Percentiles rank a stretch among this genome's conserved stretches.
These are phyloP conservation scores for Catharus ustulatus DNA, from an alignment of 2,797 vertebrate genomes.

Conservation along the genomic window DNA sequence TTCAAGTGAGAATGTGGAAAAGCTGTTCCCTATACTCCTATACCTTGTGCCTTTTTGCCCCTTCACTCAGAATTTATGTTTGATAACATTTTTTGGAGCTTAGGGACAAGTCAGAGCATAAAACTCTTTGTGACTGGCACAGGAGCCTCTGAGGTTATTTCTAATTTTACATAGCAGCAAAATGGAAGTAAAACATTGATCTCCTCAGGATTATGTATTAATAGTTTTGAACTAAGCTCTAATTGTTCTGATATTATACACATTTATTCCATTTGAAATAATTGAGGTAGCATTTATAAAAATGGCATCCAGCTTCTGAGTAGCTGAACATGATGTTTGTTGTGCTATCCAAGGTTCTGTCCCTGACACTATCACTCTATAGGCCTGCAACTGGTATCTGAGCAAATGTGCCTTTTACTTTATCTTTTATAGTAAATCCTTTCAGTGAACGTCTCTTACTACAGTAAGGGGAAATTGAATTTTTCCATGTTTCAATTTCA, in stretches of 20 bases:
- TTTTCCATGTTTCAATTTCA: not conserved
- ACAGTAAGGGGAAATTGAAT: not conserved
- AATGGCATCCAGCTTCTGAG: not conserved
- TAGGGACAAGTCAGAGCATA: not conserved
- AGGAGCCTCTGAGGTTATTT: not conserved
- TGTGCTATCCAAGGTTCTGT: not conserved
- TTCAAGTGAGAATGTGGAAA: not conserved
- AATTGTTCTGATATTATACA: conserved; percentile 4
- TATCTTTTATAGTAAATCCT: not conserved
- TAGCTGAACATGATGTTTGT: rapidly evolving
- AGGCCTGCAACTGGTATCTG: not conserved
- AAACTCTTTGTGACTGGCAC: not conserved
- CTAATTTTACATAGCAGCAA: not conserved
- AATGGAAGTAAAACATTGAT: not conserved
- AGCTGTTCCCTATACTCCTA: not conserved
- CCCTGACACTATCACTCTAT: rapidly evolving
- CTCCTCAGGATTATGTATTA: not conserved
- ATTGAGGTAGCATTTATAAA: not conserved
- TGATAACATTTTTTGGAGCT: not conserved
- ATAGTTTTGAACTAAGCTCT: conserved; percentile 27
- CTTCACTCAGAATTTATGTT: not conserved
- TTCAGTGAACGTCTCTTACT: not conserved
- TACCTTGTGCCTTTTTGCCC: not conserved
- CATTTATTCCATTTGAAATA: conserved; percentile 19
- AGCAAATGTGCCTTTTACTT: not conserved